A percentile compares a stretch with the other conserved stretches of the same genome.
Conservation (phyloP, 35 echinoderm and acorn worm species). For the Eucidaris tribuloides region DNA sequence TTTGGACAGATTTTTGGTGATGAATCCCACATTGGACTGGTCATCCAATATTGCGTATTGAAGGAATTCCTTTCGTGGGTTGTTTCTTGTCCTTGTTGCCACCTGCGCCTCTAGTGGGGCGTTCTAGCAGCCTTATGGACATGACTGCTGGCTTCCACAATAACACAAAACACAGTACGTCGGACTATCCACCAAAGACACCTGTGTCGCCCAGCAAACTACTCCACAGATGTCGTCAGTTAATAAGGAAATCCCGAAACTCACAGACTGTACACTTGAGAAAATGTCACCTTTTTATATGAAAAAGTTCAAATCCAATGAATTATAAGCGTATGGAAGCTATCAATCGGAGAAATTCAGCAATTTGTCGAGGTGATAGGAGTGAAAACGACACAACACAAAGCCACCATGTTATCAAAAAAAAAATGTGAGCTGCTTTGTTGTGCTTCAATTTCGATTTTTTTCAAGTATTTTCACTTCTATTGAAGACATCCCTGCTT, state of each 20-base stretch:
- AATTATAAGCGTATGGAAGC: neutral
- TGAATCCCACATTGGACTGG: conserved; percentile 46
- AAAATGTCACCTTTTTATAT: neutral
- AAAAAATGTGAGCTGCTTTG: too few species aligned
- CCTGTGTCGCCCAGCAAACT: neutral
- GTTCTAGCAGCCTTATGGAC: neutral
- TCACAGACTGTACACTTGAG: too few species aligned
- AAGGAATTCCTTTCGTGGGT: too few species aligned
- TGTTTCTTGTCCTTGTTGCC: neutral
- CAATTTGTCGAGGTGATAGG: neutral
- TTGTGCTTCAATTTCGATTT: too few species aligned
- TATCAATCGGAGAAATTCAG: neutral
- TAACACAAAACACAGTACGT: too few species aligned
- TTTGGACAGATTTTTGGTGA: conserved; percentile 28
- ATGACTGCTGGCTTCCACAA: neutral
- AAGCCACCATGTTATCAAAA: neutral
- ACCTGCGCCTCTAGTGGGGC: neutral
- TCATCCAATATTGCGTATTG: conserved; percentile 59
- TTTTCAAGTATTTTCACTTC: too few species aligned
- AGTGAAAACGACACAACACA: neutral
- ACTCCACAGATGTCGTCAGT: too few species aligned
- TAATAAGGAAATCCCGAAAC: too few species aligned
- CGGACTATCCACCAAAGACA: neutral
- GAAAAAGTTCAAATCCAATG: neutral
- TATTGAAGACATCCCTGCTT: too few species aligned